A percentile compares a stretch with the other conserved stretches of the same genome.
phyloP scores from a whole-genome alignment of 2,888 invertebrate species.

The Caenorhabditis parvicauda region DNA sequence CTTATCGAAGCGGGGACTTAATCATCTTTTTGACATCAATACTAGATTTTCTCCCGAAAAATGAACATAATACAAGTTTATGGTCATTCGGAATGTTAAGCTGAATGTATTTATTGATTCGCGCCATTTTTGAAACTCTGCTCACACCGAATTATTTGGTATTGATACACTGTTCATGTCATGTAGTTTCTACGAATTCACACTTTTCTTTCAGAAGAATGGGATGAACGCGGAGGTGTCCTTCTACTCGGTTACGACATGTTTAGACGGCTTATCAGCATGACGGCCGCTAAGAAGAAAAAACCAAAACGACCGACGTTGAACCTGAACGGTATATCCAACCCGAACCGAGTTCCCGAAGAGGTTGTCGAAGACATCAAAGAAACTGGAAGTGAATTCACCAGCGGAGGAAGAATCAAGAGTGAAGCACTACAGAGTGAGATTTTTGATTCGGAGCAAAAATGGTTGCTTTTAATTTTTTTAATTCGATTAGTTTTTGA shows the following conservation, averaged over 20 bases:
- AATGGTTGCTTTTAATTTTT: neutral
- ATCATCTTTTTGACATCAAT: too few relatives aligned
- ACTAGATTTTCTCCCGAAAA: too few relatives aligned
- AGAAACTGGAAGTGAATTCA: conserved; percentile 24
- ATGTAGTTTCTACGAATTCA: neutral
- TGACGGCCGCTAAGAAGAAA: conserved; percentile 27
- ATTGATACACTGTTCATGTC: neutral
- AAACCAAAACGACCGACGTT: conserved; percentile 24
- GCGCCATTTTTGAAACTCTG: too few relatives aligned
- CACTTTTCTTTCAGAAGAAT: conserved; percentile 69
- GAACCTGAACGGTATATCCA: conserved; percentile 21
- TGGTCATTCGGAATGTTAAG: too few relatives aligned
- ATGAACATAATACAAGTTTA: neutral
- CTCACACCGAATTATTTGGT: too few relatives aligned
- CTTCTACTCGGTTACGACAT: conserved; percentile 94
- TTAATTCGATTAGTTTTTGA: neutral
- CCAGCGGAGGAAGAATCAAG: conserved; percentile 28
- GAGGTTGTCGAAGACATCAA: conserved; percentile 11
- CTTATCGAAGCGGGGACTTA: too few relatives aligned
- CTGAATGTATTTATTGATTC: too few relatives aligned
- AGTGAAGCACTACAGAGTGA: conserved; percentile 33
- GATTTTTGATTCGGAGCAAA: conserved; percentile 3
- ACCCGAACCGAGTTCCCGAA: conserved; percentile 6
- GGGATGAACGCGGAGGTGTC: conserved; percentile 86
- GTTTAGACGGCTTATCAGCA: conserved; percentile 78